Percentiles rank a stretch among this genome's conserved stretches.
These are phyloP conservation scores for Phallusia fumigata DNA, from an alignment of 23 tunicate genomes.

Conservation along the genomic window DNA sequence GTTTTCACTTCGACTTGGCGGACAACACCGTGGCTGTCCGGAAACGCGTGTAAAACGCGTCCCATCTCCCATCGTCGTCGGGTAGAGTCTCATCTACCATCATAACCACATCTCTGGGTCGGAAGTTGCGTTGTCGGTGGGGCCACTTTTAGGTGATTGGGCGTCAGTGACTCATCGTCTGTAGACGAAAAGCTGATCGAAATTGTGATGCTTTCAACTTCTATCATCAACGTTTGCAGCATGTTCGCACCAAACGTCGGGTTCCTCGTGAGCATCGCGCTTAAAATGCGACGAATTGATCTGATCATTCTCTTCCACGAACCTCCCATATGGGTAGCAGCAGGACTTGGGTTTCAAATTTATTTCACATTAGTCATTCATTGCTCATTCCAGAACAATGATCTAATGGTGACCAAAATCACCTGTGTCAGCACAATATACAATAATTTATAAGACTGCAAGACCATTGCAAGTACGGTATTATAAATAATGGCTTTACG, in stretches of 20 bases:
- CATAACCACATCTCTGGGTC: constrained; percentile 1
- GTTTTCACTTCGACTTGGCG: constrained; percentile 15
- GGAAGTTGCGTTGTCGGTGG: constrained; percentile 7
- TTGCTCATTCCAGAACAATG: no score
- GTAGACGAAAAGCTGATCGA: not conserved
- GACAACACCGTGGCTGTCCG: constrained; percentile 25
- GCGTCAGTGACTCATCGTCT: constrained; percentile 16
- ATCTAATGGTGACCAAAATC: no score
- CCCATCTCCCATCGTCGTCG: constrained; percentile 25
- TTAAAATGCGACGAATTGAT: constrained; percentile 9
- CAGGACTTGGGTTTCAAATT: constrained; percentile 2
- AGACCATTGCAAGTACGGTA: no score
- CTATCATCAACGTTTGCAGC: constrained; percentile 13
- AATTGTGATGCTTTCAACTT: constrained; percentile 12
- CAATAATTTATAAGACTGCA: no score
- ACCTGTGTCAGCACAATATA: no score
- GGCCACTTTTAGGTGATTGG: constrained; percentile 21
- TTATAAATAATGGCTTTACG: no score
- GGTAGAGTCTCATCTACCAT: constrained; percentile 9
- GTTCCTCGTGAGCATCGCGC: not conserved
- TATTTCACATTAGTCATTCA: not conserved
- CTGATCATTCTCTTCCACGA: constrained; percentile 29
- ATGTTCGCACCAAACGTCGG: constrained; percentile 8
- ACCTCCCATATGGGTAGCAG: constrained; percentile 31
- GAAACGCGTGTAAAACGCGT: constrained; percentile 7